Percentiles rank a stretch among this genome's conserved stretches.
These are phyloP conservation scores for Athalia cordata DNA, from an alignment of 2,888 invertebrate species.

Conservation along the genomic window DNA sequence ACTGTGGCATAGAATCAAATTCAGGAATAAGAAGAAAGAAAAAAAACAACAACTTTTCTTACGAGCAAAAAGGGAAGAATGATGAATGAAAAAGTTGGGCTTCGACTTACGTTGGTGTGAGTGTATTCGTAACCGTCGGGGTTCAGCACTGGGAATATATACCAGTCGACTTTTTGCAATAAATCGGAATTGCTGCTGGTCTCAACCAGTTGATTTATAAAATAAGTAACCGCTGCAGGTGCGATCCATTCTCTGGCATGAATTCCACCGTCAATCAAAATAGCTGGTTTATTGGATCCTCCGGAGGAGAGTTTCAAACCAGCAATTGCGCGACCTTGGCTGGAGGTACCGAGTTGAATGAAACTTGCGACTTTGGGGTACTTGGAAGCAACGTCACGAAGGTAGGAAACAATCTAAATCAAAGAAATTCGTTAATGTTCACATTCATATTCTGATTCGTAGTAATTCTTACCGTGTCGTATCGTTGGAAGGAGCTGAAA, in stretches of 20 bases:
- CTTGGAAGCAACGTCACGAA: slow-evolving; percentile 73
- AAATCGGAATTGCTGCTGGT: slow-evolving; percentile 76
- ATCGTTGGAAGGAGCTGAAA: slow-evolving; percentile 64
- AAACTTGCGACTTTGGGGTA: slow-evolving; percentile 76
- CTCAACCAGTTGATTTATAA: slow-evolving; percentile 78
- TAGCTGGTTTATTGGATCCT: slow-evolving; percentile 75
- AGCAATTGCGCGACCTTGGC: slow-evolving; percentile 77
- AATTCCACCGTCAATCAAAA: slow-evolving; percentile 79
- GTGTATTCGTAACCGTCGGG: slow-evolving; percentile 84
- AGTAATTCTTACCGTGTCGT: slow-evolving; percentile 58
- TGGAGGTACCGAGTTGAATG: slow-evolving; percentile 77
- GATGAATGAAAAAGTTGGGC: not conserved
- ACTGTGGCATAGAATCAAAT: slow-evolving; percentile 64
- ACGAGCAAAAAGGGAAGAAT: not conserved
- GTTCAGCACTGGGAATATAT: slow-evolving; percentile 81
- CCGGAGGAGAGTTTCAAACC: slow-evolving; percentile 80
- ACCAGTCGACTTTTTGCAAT: slow-evolving; percentile 80
- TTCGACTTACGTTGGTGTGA: slow-evolving; percentile 73
- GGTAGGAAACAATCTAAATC: slow-evolving; percentile 75
- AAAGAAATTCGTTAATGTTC: not conserved
- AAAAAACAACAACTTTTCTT: not conserved
- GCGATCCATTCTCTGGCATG: slow-evolving; percentile 84
- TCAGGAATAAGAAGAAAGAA: slow-evolving; percentile 48
- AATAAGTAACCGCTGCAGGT: slow-evolving; percentile 77
- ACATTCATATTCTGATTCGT: not conserved